Base-by-base conservation (phyloP, 2,113 vertebrate genomes). In the Motacilla alba region DNA sequence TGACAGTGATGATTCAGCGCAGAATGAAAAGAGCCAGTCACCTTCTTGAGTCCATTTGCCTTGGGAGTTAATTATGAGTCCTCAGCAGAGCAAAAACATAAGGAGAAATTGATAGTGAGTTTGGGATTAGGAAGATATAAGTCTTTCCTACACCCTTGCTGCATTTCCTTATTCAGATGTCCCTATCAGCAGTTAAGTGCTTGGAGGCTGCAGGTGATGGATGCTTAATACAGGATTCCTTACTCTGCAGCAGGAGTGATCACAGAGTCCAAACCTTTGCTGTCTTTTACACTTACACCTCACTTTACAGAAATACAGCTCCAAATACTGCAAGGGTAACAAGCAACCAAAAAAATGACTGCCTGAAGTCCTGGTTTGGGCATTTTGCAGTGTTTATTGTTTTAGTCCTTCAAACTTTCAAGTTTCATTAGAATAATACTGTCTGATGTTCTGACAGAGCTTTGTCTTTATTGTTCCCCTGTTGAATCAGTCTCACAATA, bases 401-500 rank as follows among this genome's bases (percentile, higher is more conserved):
- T 89, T 91, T 53, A 82, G 41, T 44, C 52, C 37, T 69, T 86
- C 83, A 60, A 46, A 75, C 41, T 88, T 85, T 60, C 63, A 41
- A 63, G 56, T 87, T 93, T 66, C 78, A 88, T 93, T 91, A 91
- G 69, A 91, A 76, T 91, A 94, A 72, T 19, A 12, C 15, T 89
- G 17, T 62, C 69, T 96, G 66, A 94, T 96, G 58, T 92, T 95
- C 78, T 74, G 60, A 43, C 59, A 95, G 68, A 75, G 58, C 53
- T 92, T 2, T 73, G 27, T 89, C n/a, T 91, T 58, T 68, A 93
- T 82, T 91, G 66, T 82, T 89, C 41, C 73, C 50, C n/a, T 66
- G 84, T 81, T 79, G 72, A 94, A 95, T 83, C 90, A 82, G 67
- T 37, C 68, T 92, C 64, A 44, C 47, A 87, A 82, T 87, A 95